These are phyloP conservation scores for Calephelis perditalis DNA, from an alignment of 2,888 invertebrate genomes.

Conservation along the genomic window DNA sequence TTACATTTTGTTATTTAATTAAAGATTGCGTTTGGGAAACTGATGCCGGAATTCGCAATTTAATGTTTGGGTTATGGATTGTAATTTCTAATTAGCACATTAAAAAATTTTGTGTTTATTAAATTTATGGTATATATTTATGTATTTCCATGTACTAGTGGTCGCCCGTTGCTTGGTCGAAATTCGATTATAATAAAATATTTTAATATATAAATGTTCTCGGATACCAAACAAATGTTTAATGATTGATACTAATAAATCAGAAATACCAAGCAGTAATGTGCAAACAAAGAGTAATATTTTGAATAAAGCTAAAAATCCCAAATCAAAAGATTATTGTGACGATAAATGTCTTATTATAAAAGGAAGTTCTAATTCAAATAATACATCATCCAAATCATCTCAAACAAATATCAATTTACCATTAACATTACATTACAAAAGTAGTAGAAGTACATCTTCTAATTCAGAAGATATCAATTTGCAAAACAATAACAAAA, in stretches of 20 bases:
- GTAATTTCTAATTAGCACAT: too few relatives aligned
- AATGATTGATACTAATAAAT: constrained; percentile 34
- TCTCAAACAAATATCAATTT: constrained; percentile 54
- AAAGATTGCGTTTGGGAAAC: too few relatives aligned
- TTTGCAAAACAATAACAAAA: constrained; percentile 18
- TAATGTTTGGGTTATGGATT: too few relatives aligned
- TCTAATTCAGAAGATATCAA: constrained; percentile 27
- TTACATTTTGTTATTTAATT: too few relatives aligned
- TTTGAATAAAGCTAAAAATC: constrained; percentile 15
- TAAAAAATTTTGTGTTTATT: too few relatives aligned
- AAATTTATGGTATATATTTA: too few relatives aligned
- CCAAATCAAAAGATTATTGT: constrained; percentile 24
- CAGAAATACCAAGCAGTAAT: constrained; percentile 2
- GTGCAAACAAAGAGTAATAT: background rate
- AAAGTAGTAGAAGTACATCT: constrained; percentile 32
- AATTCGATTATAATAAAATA: constrained; percentile 33
- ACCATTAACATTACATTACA: constrained; percentile 36
- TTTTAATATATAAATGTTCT: constrained; percentile 55
- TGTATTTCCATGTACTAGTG: too few relatives aligned
- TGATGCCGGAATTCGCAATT: too few relatives aligned
- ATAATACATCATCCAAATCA: constrained; percentile 41
- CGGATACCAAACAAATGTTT: constrained; percentile 40
- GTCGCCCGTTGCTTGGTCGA: too few relatives aligned
- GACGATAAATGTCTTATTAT: constrained; percentile 26
- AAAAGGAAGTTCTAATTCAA: constrained; percentile 24